Evolutionary conservation across 2,113 vertebrate genomes (phyloP).

Genomic region (Sander vitreus): DNA sequence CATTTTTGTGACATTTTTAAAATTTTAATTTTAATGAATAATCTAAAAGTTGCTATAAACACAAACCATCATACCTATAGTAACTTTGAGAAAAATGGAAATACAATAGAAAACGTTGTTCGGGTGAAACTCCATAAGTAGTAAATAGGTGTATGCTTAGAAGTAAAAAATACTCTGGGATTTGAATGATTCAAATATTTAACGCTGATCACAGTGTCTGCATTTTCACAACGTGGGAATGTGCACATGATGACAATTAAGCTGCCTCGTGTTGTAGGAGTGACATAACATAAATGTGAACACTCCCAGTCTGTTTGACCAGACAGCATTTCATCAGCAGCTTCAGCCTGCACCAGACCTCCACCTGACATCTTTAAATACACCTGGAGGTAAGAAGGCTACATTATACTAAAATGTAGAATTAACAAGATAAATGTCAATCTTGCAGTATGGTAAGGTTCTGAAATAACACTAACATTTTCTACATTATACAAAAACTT

Average conservation of each 20-base stretch:
- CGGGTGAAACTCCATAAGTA: background rate
- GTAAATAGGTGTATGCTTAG: background rate
- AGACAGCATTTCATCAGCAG: background rate
- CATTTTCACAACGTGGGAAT: constrained; percentile 38
- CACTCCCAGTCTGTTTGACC: background rate
- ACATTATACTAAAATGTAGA: background rate
- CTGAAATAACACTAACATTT: background rate
- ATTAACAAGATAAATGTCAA: background rate
- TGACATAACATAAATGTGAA: constrained; percentile 12
- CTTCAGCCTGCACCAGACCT: background rate
- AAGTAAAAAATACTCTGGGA: too few species aligned
- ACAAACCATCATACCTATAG: too few species aligned
- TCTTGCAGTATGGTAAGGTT: background rate
- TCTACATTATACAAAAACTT: background rate
- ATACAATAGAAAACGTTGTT: background rate
- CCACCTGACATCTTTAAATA: background rate
- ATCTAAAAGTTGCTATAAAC: background rate
- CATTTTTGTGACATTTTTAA: too few species aligned
- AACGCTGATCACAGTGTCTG: background rate
- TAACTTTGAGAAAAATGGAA: background rate
- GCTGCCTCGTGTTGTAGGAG: constrained; percentile 21
- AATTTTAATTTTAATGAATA: accelerated
- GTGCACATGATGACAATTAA: constrained; percentile 63
- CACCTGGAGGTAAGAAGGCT: constrained; percentile 46
- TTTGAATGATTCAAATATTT: background rate